Evolutionary conservation across 2,888 invertebrate species (phyloP).

Genomic region (Drosophila dives): DNA sequence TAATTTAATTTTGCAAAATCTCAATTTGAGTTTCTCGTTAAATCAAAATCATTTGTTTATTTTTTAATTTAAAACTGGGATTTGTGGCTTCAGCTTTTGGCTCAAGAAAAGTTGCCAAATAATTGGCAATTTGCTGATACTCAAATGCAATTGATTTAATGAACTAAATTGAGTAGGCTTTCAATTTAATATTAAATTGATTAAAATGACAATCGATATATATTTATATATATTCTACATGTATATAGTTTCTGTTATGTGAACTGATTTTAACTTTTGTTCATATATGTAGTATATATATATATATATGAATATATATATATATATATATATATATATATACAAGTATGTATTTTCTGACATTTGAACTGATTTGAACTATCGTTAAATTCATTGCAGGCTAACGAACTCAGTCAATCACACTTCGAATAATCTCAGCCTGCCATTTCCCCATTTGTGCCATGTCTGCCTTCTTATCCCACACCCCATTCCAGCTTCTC

Average conservation of each 20-base stretch:
- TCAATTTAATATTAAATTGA: conserved; percentile 20
- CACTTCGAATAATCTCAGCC: conserved; percentile 29
- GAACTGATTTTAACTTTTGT: conserved; percentile 36
- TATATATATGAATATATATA: neutral
- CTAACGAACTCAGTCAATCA: neutral
- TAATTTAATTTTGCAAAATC: neutral
- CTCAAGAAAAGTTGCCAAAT: neutral
- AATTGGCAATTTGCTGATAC: neutral
- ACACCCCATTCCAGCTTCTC: too few species aligned
- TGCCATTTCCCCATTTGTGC: neutral
- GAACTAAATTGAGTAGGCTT: conserved; percentile 18
- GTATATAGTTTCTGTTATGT: conserved; percentile 19
- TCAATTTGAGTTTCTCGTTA: neutral
- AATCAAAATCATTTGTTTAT: neutral
- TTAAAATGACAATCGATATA: conserved; percentile 18
- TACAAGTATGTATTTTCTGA: neutral
- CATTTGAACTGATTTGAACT: conserved; percentile 42
- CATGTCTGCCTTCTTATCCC: neutral
- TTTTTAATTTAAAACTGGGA: neutral
- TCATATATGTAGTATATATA: neutral
- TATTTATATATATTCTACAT: neutral
- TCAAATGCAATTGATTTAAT: conserved; percentile 14
- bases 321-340: neutral
- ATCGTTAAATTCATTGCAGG: conserved; percentile 31
- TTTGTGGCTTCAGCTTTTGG: too few species aligned